A percentile compares a stretch with the other conserved stretches of the same genome.
Conservation (phyloP, 1,140 invertebrate species). For the Galendromus occidentalis region DNA sequence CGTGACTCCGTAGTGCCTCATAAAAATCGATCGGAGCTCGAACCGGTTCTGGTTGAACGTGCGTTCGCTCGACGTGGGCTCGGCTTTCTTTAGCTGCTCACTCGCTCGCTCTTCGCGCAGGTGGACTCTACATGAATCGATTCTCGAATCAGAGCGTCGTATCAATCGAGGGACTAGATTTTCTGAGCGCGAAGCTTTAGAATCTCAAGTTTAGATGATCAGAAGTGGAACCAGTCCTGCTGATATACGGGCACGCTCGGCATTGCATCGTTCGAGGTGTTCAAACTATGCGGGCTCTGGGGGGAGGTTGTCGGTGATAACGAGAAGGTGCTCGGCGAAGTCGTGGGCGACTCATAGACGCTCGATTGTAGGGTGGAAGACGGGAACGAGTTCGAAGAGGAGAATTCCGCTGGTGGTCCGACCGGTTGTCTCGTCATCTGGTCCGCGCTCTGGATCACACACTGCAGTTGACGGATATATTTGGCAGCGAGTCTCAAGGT, state of each 20-base stretch:
- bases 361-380: neutral
- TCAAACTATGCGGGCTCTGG: neutral
- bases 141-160: no score
- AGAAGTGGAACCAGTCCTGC: no score
- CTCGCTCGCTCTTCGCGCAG: no score
- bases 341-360: neutral
- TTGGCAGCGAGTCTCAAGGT: constrained; percentile 78
- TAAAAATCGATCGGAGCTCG: no score
- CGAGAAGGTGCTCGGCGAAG: neutral
- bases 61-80: no score
- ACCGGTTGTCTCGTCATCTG: neutral
- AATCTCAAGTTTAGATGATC: no score
- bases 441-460: constrained; percentile 33
- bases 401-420: neutral
- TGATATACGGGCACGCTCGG: neutral
- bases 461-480: constrained; percentile 68
- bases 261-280: neutral
- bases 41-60: no score
- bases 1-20: no score
- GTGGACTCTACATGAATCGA: no score
- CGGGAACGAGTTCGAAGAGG: neutral
- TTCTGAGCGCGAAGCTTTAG: no score
- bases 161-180: no score
- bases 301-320: neutral
- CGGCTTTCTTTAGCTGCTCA: no score